Conservation (phyloP, 2,797 vertebrate genomes). For the Dromococcyx pavoninus region DNA sequence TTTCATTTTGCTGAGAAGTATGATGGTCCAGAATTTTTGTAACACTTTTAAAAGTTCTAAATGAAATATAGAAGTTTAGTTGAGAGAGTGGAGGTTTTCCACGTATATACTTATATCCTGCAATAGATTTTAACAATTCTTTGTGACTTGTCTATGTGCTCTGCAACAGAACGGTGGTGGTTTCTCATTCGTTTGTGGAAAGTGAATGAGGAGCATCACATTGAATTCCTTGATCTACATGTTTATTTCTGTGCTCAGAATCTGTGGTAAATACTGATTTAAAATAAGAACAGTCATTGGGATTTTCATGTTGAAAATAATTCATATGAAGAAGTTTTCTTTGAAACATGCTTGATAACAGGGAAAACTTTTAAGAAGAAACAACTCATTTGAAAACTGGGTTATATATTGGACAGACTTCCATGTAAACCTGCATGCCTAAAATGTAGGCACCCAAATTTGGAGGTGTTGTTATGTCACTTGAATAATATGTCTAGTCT, state of each 20-base stretch:
- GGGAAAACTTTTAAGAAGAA: neutral
- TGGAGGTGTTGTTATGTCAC: neutral
- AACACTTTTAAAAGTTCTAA: neutral
- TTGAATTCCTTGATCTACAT: neutral
- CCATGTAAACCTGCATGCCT: neutral
- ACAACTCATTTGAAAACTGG: neutral
- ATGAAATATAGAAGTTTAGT: neutral
- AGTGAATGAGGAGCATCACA: neutral
- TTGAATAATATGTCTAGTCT: neutral
- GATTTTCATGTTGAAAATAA: neutral
- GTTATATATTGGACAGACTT: neutral
- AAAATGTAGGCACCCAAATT: neutral
- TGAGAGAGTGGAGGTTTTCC: neutral
- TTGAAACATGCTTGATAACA: neutral
- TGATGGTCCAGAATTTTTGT: neutral
- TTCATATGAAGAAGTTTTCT: neutral
- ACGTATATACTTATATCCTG: neutral
- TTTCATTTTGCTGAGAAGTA: neutral
- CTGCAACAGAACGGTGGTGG: neutral
- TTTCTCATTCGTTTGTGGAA: neutral
- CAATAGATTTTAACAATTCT: neutral
- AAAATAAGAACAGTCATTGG: neutral
- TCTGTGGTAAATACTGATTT: neutral
- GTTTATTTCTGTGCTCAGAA: neutral
- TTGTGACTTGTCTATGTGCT: neutral